Conservation (phyloP, 2,797 vertebrate genomes). For the Lycodopsis pacificus region DNA sequence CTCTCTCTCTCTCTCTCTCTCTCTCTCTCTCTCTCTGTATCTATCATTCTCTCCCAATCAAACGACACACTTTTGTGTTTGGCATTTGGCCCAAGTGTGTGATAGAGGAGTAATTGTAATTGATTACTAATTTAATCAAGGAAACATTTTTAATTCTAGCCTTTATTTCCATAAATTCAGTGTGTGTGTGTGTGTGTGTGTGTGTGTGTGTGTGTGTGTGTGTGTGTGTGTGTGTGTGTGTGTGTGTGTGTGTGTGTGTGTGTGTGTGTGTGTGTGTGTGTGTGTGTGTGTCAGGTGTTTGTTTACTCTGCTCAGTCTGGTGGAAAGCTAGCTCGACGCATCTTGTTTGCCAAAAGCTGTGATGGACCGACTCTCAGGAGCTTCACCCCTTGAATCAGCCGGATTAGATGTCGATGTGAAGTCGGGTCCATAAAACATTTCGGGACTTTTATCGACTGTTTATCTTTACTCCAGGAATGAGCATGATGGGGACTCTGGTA, state of each 20-base stretch:
- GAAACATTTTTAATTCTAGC: conserved; percentile 37
- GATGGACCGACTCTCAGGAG: conserved; percentile 26
- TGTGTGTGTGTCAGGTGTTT: neutral
- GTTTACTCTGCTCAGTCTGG: neutral
- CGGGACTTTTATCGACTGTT: conserved; percentile 14
- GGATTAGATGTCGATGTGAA: conserved; percentile 17
- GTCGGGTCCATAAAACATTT: conserved; percentile 1
- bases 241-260: neutral
- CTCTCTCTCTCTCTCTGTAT: conserved; percentile 4
- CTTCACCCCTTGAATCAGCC: conserved; percentile 27
- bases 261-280: conserved; percentile 17
- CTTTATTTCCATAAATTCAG: conserved; percentile 44
- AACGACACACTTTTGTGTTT: conserved; percentile 39
- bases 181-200: conserved; percentile 14
- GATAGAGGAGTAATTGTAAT: conserved; percentile 54
- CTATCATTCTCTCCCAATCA: conserved; percentile 29
- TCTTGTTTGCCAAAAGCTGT: conserved; percentile 33
- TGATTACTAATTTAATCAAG: conserved; percentile 52
- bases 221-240: neutral
- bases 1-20: conserved; percentile 57
- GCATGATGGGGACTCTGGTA: neutral
- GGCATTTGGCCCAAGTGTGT: conserved; percentile 28
- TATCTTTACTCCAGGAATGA: neutral
- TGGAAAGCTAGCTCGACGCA: neutral
- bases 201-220: neutral